Percentiles rank a stretch among this genome's conserved stretches.
phyloP scores from a whole-genome alignment of 2,888 invertebrate species.

The Erannis defoliaria region DNA sequence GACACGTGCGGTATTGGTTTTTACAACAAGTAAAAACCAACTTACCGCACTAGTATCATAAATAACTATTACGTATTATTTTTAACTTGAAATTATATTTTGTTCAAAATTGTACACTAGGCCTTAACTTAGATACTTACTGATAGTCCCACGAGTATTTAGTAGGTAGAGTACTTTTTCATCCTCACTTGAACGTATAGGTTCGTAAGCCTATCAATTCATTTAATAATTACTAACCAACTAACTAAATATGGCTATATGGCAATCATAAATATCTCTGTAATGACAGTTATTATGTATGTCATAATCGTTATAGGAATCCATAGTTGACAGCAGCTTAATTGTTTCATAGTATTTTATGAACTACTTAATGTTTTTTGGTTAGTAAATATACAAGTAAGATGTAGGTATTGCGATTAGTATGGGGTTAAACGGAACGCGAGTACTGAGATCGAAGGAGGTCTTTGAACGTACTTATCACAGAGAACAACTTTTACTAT shows the following conservation, averaged over 20 bases:
- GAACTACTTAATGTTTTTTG: neutral
- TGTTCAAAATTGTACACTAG: neutral
- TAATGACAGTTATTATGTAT: slow-evolving; percentile 22
- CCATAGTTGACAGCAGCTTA: slow-evolving; percentile 14
- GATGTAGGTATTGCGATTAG: no score
- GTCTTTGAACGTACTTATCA: no score
- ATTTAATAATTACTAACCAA: slow-evolving; percentile 10
- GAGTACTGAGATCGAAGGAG: no score
- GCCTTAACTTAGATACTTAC: neutral
- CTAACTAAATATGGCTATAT: slow-evolving; percentile 17
- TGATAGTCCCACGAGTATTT: neutral
- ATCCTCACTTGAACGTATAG: neutral
- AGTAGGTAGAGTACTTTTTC: neutral
- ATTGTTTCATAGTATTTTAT: neutral
- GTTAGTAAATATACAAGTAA: no score
- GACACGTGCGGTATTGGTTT: no score
- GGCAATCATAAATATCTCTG: slow-evolving; percentile 14
- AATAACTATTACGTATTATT: no score
- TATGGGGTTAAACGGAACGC: no score
- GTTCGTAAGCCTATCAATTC: neutral
- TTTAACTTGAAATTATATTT: no score
- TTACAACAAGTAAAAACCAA: no score
- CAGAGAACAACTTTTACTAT: no score
- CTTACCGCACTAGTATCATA: no score
- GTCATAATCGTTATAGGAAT: slow-evolving; percentile 16